Evolutionary conservation across 2,888 invertebrate genomes (phyloP), one percentile per base, ranked within the genome.

Genomic region (Noctua comes): DNA sequence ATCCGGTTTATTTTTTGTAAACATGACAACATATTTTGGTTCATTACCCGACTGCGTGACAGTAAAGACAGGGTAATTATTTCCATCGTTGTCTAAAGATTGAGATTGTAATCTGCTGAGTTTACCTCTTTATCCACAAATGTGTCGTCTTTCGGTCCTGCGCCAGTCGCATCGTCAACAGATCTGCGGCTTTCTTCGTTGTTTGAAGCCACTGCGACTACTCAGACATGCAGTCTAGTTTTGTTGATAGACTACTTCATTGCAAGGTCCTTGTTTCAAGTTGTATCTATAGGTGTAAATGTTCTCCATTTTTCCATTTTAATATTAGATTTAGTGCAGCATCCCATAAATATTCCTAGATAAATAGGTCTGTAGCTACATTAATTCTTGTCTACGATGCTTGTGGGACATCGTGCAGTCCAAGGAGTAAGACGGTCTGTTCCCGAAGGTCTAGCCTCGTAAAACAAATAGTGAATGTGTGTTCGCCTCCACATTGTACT

Each of bases 391-490:
- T 86, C 76, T 86, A 83, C 80, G 80, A 75, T 83, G 13, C 80
- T 75, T 77, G 59, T 66, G 83, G 79, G 70, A 79, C 57, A 57
- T 64, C 24, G 54, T 48, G 43, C 62, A 54, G 74, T 72, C 72
- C 68, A 51, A 78, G 72, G n/a, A 76, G 77, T 83, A 73, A 82
- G 68, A 73, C 66, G 59, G 43, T 71, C 43, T 48, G 54, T 40
- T 74, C 71, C 74, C 74, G 31, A 65, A 87, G 88, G 84, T 86
- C 77, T 79, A 76, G 16, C 54, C 79, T 90, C 91, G 88, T 90
- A 90, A 92, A 92, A 92, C 88, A 91, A 92, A 91, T 85, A 89
- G 88, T 76, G 82, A 85, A 89, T 88, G 87, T 90, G 89, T 88
- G 77, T 76, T 87, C 77, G 83, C 82, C 80, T 80, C 80, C 80